Base-by-base conservation (phyloP, 2,888 invertebrate species). In the Craniophora ligustri region DNA sequence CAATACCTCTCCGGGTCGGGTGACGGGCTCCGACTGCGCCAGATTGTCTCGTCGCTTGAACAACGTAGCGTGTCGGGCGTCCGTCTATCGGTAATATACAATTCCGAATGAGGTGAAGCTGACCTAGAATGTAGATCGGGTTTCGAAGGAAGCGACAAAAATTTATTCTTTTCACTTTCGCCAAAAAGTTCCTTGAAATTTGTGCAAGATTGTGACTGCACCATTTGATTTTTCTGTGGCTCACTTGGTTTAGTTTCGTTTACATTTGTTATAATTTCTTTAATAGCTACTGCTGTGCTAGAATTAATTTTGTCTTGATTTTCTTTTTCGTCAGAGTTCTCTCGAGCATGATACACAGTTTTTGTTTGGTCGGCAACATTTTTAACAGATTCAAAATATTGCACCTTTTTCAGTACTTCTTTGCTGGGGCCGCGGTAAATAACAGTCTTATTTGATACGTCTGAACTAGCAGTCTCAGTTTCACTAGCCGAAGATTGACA, bases 171-270 rank as follows among this genome's bases (percentile, higher is more conserved):
- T 65, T 95, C 94, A 18, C 94, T 94, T 83, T 97, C 97, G 0
- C 97, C 97, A 78, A 97, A 97, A n/a, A 97, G 89, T 69, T 97
- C 97, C 78, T 96, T 97, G 49, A 97, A 88, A 85, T 97, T 96
- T 23, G 97, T 94, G 77, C 95, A 96, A 0, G 96, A 96, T 71
- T 95, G 95, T 0, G 96, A 96, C 38, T 94, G 91, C n/a, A 88
- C 86, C 41, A 94, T 82, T 75, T 82, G 87, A 26, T 85, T 80
- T 63, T 81, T 85, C 46, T 78, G 81, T 2, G 69, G 58, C 48
- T 87, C 84, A 21, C 67, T 68, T 36, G 63, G 36, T 41, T 85
- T 83, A 23, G 66, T 59, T 46, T 81, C 81, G 59, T 70, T 79
- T 71, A 55, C 66, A 59, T 78, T 63, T 34, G 62, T 64, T 60